phyloP scores from a whole-genome alignment of 2,888 invertebrate species.

The Drosophila gaucha region DNA sequence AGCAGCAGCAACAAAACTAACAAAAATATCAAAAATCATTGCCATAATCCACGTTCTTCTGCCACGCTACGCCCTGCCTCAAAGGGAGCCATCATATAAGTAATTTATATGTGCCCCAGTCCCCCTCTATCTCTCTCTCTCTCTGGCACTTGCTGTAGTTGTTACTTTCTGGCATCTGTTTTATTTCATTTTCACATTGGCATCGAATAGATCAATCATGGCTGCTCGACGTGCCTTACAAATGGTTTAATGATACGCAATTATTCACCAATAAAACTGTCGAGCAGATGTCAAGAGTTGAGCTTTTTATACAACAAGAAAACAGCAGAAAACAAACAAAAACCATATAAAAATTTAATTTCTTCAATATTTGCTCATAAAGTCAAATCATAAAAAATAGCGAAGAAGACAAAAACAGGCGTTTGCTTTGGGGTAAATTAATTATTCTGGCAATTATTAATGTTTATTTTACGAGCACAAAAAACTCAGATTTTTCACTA shows the following conservation, averaged over 20 bases:
- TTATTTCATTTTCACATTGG: slow-evolving; percentile 69
- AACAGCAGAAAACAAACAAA: neutral
- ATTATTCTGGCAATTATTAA: neutral
- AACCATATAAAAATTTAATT: slow-evolving; percentile 1
- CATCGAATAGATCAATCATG: slow-evolving; percentile 73
- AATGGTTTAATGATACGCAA: slow-evolving; percentile 74
- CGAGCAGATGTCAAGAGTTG: slow-evolving; percentile 65
- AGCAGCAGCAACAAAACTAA: slow-evolving; percentile 32
- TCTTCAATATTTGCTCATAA: slow-evolving; percentile 5
- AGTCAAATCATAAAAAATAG: neutral
- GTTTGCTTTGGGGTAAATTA: neutral
- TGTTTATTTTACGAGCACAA: too few species aligned
- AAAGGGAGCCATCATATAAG: slow-evolving; percentile 59
- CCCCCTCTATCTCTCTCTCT: slow-evolving; percentile 37
- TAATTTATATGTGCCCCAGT: slow-evolving; percentile 44
- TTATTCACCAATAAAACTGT: slow-evolving; percentile 79
- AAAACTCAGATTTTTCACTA: too few species aligned
- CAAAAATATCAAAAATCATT: slow-evolving; percentile 55
- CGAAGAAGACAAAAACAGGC: too few species aligned
- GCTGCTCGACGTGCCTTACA: slow-evolving; percentile 60
- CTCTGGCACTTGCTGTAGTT: slow-evolving; percentile 9
- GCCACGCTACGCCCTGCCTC: slow-evolving; percentile 30
- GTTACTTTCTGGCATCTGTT: slow-evolving; percentile 58
- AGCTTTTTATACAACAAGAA: too few species aligned
- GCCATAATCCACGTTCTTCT: slow-evolving; percentile 60